These are phyloP conservation scores for Apolygus lucorum DNA, from an alignment of 1,140 invertebrate species.

Conservation along the genomic window DNA sequence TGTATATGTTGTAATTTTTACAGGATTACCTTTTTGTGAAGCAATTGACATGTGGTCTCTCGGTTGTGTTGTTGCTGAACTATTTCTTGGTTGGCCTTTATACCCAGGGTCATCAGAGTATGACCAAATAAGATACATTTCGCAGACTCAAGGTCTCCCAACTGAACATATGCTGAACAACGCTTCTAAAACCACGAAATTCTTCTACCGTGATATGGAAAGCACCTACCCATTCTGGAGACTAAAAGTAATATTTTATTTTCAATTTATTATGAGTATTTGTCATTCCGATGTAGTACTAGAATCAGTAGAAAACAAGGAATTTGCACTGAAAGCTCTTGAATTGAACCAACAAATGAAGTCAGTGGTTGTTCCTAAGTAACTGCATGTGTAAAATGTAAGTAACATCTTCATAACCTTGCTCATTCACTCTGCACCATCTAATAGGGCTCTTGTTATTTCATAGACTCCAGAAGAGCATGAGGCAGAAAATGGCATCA, in stretches of 20 bases:
- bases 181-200: constrained; percentile 96
- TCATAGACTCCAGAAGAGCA: constrained; percentile 91
- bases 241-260: constrained; percentile 56
- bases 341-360: no score
- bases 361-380: neutral
- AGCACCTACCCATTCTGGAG: constrained; percentile 96
- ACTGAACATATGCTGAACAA: constrained; percentile 98
- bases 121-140: constrained; percentile 92
- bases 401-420: no score
- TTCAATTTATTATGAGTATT: neutral
- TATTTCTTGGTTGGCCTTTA: constrained; percentile 98
- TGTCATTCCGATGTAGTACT: no score
- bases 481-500: constrained; percentile 93
- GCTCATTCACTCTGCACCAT: no score
- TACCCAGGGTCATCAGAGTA: constrained; percentile 99
- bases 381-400: constrained; percentile 1
- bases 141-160: constrained; percentile 56
- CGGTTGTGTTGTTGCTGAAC: constrained; percentile 97
- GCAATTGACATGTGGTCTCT: constrained; percentile 99
- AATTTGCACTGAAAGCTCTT: no score
- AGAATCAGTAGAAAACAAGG: no score
- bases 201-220: constrained; percentile 95
- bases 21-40: constrained; percentile 91
- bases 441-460: no score
- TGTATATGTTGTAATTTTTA: neutral